Evolutionary conservation across 1,140 invertebrate species (phyloP).

Genomic region (Luehdorfia chinensis): DNA sequence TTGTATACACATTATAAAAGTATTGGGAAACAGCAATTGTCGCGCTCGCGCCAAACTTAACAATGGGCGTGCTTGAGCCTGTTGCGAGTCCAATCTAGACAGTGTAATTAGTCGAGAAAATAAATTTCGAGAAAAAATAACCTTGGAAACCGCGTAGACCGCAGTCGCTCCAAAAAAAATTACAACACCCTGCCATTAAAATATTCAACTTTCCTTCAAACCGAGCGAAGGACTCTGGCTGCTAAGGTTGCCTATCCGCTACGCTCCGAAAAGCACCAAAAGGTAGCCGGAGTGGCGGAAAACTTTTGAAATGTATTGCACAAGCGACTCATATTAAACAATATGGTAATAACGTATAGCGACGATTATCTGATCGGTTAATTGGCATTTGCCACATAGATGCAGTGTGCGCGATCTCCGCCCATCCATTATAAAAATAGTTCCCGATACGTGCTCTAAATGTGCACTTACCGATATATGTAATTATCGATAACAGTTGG

Average conservation of each 20-base stretch:
- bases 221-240: conserved; percentile 66
- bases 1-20: conserved; percentile 34
- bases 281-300: conserved; percentile 64
- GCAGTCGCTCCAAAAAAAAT: conserved; percentile 37
- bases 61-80: too few species aligned
- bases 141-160: conserved; percentile 35
- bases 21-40: conserved; percentile 40
- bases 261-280: conserved; percentile 75
- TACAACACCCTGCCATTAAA: conserved; percentile 56
- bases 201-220: conserved; percentile 66
- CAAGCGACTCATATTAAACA: conserved; percentile 71
- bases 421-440: conserved; percentile 21
- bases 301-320: conserved; percentile 72
- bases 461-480: conserved; percentile 29
- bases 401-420: conserved; percentile 25
- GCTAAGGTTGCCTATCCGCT: conserved; percentile 73
- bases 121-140: conserved; percentile 24
- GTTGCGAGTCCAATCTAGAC: too few species aligned
- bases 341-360: conserved; percentile 65
- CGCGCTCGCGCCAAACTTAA: conserved; percentile 17
- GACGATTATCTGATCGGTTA: conserved; percentile 66
- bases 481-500: conserved; percentile 14
- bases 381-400: conserved; percentile 64
- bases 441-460: conserved; percentile 31
- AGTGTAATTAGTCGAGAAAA: too few species aligned